phyloP scores from a whole-genome alignment of 2,888 invertebrate species.

The Noctua janthina region DNA sequence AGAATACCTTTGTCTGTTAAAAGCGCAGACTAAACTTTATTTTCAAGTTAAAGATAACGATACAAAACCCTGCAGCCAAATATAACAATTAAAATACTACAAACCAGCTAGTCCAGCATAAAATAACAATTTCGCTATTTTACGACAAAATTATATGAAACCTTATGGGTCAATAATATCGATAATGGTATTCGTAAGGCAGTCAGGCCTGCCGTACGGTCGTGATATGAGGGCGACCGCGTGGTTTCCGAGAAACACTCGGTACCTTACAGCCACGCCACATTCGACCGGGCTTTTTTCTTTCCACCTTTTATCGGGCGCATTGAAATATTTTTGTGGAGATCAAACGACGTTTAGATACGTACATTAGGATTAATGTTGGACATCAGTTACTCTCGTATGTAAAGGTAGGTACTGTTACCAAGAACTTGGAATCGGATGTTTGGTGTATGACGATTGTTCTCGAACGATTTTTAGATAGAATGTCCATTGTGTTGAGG shows the following conservation, averaged over 20 bases:
- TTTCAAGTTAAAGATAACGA: conserved; percentile 7
- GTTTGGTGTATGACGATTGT: conserved; percentile 71
- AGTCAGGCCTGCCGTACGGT: conserved; percentile 78
- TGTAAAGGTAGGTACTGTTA: conserved; percentile 69
- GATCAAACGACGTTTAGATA: conserved; percentile 89
- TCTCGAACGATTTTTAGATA: conserved; percentile 74
- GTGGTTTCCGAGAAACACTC: conserved; percentile 87
- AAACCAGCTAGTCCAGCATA: conserved; percentile 39
- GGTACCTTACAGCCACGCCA: conserved; percentile 86
- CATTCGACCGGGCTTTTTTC: conserved; percentile 83
- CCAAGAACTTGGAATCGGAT: conserved; percentile 79
- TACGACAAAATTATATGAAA: conserved; percentile 37
- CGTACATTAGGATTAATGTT: conserved; percentile 90
- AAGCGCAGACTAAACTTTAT: not conserved
- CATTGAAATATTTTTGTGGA: conserved; percentile 90
- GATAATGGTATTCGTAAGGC: conserved; percentile 61
- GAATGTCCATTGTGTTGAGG: conserved; percentile 73
- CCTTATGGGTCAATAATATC: conserved; percentile 65
- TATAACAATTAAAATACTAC: conserved; percentile 51
- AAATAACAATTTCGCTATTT: conserved; percentile 46
- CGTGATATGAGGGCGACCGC: conserved; percentile 89
- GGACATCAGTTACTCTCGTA: conserved; percentile 82
- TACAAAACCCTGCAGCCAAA: conserved; percentile 6
- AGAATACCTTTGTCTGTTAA: not conserved
- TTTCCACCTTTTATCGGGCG: conserved; percentile 85